These are phyloP conservation scores for Hystrix brachyura DNA, from an alignment of 2,113 vertebrate species.

Conservation along the genomic window DNA sequence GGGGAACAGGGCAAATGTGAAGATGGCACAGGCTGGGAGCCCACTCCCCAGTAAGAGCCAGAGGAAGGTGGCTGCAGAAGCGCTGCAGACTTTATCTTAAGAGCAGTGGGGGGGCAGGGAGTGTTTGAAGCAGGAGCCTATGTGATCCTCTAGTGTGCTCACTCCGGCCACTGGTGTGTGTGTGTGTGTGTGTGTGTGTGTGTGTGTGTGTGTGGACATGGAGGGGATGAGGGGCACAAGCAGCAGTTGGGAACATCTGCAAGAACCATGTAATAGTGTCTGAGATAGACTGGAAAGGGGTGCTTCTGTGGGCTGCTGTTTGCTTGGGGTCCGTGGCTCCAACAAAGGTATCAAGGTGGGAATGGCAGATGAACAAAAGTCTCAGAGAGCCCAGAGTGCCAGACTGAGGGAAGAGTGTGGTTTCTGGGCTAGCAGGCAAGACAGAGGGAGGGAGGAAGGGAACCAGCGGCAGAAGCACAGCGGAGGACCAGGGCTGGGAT, in stretches of 20 bases:
- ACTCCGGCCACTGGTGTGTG: background rate
- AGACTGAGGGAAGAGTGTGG: background rate
- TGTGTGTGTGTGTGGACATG: no score
- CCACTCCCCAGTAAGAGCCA: background rate
- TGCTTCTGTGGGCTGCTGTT: no score
- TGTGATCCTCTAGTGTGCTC: background rate
- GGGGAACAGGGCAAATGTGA: background rate
- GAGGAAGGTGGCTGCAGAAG: background rate
- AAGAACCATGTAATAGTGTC: accelerated
- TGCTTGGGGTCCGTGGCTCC: background rate
- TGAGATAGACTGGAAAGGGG: background rate
- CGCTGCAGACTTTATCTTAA: background rate
- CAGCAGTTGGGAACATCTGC: no score
- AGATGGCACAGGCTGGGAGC: background rate
- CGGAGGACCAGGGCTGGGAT: background rate
- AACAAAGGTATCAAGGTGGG: background rate
- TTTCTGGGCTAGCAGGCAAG: background rate
- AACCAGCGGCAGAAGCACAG: background rate
- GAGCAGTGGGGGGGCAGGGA: background rate
- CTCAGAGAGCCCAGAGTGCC: background rate
- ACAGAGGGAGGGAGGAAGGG: background rate
- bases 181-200: no score
- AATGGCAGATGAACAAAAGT: background rate
- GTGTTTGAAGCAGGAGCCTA: background rate
- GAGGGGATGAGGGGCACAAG: accelerated